Conservation (phyloP, 2,888 invertebrate species). For the Heliconius charithonia region DNA sequence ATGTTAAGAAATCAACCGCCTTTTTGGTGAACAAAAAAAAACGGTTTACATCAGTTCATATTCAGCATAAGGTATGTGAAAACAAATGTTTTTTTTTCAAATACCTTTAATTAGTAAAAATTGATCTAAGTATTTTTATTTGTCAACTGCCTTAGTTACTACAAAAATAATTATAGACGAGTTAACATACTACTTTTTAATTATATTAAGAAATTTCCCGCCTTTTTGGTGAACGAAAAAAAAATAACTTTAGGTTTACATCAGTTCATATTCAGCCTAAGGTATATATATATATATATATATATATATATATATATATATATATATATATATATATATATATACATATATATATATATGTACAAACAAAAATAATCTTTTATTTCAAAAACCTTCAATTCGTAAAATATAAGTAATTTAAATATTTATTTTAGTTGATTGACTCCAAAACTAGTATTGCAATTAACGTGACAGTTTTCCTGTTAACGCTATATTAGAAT, state of each 20-base stretch:
- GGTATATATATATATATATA: too few relatives aligned
- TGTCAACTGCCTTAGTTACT: constrained; percentile 9
- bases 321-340: too few relatives aligned
- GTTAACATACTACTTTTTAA: not conserved
- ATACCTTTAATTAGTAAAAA: not conserved
- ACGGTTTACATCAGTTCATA: too few relatives aligned
- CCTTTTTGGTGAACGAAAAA: not conserved
- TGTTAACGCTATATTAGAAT: constrained; percentile 8
- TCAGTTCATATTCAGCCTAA: not conserved
- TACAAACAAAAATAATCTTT: not conserved
- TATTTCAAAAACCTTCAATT: not conserved
- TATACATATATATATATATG: too few relatives aligned
- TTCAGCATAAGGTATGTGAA: not conserved
- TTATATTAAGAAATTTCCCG: not conserved
- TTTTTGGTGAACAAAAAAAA: not conserved
- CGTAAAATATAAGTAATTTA: not conserved
- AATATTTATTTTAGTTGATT: constrained; percentile 23
- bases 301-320: too few relatives aligned
- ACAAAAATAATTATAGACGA: not conserved
- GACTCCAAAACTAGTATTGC: constrained; percentile 21
- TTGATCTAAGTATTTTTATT: too few relatives aligned
- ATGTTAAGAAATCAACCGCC: not conserved
- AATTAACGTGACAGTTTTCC: constrained; percentile 27
- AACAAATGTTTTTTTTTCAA: not conserved
- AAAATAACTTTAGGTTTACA: not conserved